Evolutionary conservation across 2,888 invertebrate species (phyloP), one percentile per base, ranked within the genome.

Genomic region (Plebejus melissa): DNA sequence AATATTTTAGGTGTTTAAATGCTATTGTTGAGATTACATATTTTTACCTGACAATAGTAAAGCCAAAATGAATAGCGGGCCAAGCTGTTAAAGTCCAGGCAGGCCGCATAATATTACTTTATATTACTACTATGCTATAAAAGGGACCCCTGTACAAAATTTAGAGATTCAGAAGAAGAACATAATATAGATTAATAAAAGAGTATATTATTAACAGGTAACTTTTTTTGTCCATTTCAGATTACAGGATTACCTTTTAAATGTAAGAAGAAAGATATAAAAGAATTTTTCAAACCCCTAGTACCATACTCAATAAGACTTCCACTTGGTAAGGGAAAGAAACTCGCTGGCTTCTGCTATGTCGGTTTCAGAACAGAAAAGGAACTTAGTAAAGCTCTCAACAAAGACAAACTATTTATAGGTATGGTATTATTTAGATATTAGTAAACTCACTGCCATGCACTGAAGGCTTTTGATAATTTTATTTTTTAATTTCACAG

Each of bases 291-390:
- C 81, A 95, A 96, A 81, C 98, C 98, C 0, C 83, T 97, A 6
- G 96, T 96, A 79, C 95, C 97, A 1, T 96, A 95, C 83, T 96
- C 97, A 4, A 96, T 99, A 76, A 94, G 98, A 78, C 88, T 98
- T 69, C 98, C 98, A 0, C 86, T 94, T n/a, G 94, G 90, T 1
- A 92, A 92, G 81, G 90, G 85, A 28, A 94, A 88, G 77, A 95
- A 96, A 81, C 94, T 96, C 1, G 96, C 96, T 84, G 98, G 98
- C 6, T 96, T 98, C 82, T 98, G 98, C 65, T 98, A 96, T 91
- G 96, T 97, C n/a, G 98, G 98, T 2, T 98, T 99, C 83, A 96
- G 96, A 86, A 96, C 95, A 4, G 97, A 98, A 83, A 96, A 95
- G 78, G 96, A 97, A 79, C 94, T 97, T 83, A 96, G 96, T 50